Evolutionary conservation across 2,888 invertebrate species (phyloP).

Genomic region (Monopis laevigella): DNA sequence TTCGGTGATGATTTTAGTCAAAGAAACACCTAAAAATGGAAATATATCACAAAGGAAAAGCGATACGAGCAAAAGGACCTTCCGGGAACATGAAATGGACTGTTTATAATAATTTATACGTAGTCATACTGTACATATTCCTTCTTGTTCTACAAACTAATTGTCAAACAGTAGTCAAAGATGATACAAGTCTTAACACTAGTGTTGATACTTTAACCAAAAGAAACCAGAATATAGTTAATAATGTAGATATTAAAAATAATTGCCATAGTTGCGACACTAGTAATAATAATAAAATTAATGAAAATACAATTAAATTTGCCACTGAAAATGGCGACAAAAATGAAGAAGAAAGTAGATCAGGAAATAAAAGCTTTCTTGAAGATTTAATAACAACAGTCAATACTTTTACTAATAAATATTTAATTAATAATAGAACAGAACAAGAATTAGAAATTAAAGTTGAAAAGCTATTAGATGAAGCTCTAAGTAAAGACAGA

Average conservation of each 20-base stretch:
- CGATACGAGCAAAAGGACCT: conserved; percentile 24
- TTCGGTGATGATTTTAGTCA: conserved; percentile 48
- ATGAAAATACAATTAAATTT: conserved; percentile 24
- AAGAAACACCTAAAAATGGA: conserved; percentile 38
- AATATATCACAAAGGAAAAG: conserved; percentile 26
- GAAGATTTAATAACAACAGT: conserved; percentile 38
- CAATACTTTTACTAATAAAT: conserved; percentile 35
- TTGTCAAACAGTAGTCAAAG: conserved; percentile 32
- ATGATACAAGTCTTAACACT: conserved; percentile 30
- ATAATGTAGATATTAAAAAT: conserved; percentile 40
- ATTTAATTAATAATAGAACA: conserved; percentile 33
- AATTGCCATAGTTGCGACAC: conserved; percentile 56
- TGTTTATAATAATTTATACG: conserved; percentile 28
- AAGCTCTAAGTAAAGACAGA: conserved; percentile 60
- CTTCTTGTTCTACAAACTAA: conserved; percentile 32
- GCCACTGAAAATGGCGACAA: conserved; percentile 18
- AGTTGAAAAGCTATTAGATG: conserved; percentile 66
- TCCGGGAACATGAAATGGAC: conserved; percentile 39
- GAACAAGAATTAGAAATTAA: conserved; percentile 50
- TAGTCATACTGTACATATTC: conserved; percentile 39
- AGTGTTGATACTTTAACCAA: conserved; percentile 36
- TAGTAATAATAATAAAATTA: conserved; percentile 29
- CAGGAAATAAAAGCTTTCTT: conserved; percentile 27
- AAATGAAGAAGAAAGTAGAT: conserved; percentile 21
- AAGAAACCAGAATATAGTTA: conserved; percentile 40